Evolutionary conservation across 2,797 vertebrate species (phyloP), one percentile per base, ranked within the genome.

Genomic region (Spheniscus humboldti): DNA sequence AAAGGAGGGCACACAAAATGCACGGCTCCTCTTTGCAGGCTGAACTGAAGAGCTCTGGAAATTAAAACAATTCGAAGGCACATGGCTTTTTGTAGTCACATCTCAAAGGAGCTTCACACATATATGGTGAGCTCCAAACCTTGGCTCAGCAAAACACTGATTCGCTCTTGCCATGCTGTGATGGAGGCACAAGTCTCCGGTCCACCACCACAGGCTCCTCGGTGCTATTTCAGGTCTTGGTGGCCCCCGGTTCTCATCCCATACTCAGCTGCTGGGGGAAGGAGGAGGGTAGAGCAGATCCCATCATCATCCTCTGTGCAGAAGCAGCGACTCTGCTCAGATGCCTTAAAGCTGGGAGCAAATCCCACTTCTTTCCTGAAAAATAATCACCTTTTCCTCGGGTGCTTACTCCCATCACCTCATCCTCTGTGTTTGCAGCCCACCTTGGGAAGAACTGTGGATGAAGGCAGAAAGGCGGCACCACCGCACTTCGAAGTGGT

Each of bases 141-240:
- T 30, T 4, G 6, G 5, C 11, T 72, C 30, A 71, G 60, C 4
- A 15, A 6, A 8, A 19, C 18, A 10, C 6, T 0, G 27, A 10
- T 6, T 45, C 2, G 1, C 47, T 47, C 12, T 4, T 37, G 57
- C 55, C 37, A 1, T 0, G 15, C n/a, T 3, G 1, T 4, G 35
- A 31, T 0, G 0, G 43, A 80, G n/a, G 19, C 52, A 90, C 7
- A 15, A 6, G 57, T 37, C 45, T 24, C 19, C 3, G 4, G 13
- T 2, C n/a, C 60, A 33, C 3, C 56, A 63, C 12, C 43, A 50
- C 16, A n/a, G 18, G 18, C n/a, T 33, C 55, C 48, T 3, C 0
- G 0, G 56, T 11, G 52, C 64, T 24, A 3, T 3, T 47, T 28
- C 0, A 0, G n/a, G n/a, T 3, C 4, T 1, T 16, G 18, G 20